Evolutionary conservation across 1,140 invertebrate species (phyloP), one percentile per base, ranked within the genome.

Genomic region (Scaptomyza montana): DNA sequence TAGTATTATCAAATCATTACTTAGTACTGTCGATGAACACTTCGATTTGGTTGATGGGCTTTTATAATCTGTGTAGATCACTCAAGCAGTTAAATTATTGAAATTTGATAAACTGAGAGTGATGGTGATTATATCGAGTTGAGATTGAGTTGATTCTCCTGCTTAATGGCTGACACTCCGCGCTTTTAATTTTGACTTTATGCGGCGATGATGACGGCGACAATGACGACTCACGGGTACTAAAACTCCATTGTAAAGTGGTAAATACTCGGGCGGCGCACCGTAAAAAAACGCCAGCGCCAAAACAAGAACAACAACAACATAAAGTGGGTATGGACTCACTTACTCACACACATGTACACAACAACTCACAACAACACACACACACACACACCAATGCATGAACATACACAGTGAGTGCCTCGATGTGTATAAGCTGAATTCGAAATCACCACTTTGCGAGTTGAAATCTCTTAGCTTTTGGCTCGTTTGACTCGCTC

Each of bases 191-290:
- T 89, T 89, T 85, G 84, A 89, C 84, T 89, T 89, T 89, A 89
- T 89, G 84, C 84, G 84, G 70, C 84, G 84, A 89, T 89, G 84
- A 89, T 89, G 85, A 89, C 84, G 85, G 84, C 84, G 84, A 89
- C 84, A 89, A 89, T 89, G 84, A 89, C 84, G 84, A 89, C 84
- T 89, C 84, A 74, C 70, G 85, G 85, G 84, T 84, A 89, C 85
- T 89, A 89, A 89, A 89, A 89, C 84, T 84, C 84, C 84, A 89
- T 89, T 89, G 84, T 89, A 89, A 89, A 89, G 84, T 89, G 84
- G 84, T 89, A 89, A 89, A 89, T 89, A 89, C 85, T 89, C 85
- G 80, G 84, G 85, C 85, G 84, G 85, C 80, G 84, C 85, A 89
- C 84, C 80, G 84, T 89, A 89, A 89, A 89, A 89, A 89, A 89